Percentiles rank a stretch among this genome's conserved stretches.
Evolutionary conservation across 2,888 invertebrate genomes (phyloP).

Genomic region (Idaea dimidiata): DNA sequence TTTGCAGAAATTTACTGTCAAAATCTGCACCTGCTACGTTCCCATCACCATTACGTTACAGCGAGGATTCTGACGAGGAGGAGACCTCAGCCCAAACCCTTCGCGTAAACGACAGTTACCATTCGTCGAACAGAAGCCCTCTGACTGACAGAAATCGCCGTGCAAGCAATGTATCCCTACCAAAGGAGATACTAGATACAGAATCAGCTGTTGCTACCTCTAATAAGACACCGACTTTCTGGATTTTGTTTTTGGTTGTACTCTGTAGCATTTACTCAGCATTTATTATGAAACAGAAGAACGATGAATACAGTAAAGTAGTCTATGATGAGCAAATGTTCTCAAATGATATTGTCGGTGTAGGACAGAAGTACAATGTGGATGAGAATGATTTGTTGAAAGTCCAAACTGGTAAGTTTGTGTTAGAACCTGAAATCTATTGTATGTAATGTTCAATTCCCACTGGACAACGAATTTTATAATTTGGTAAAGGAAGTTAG

Average conservation of each 20-base stretch:
- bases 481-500: too few species aligned
- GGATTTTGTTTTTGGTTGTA: conserved; percentile 4
- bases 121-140: conserved; percentile 14
- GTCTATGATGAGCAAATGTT: conserved; percentile 51
- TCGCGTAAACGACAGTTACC: conserved; percentile 20
- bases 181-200: background rate
- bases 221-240: background rate
- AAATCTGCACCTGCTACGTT: conserved; percentile 65
- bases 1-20: conserved; percentile 61
- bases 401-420: conserved; percentile 58
- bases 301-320: conserved; percentile 4
- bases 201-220: background rate
- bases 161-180: background rate
- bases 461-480: too few species aligned
- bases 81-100: conserved; percentile 16
- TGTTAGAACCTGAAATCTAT: too few species aligned
- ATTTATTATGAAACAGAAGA: conserved; percentile 5
- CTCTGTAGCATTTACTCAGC: background rate
- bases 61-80: conserved; percentile 42
- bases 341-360: conserved; percentile 49
- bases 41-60: conserved; percentile 57
- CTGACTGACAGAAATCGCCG: conserved; percentile 6
- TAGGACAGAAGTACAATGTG: conserved; percentile 59
- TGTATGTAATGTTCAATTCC: too few species aligned
- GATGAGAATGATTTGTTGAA: conserved; percentile 54